Conservation (phyloP, 2,888 invertebrate genomes). For the Helobdella robusta region DNA sequence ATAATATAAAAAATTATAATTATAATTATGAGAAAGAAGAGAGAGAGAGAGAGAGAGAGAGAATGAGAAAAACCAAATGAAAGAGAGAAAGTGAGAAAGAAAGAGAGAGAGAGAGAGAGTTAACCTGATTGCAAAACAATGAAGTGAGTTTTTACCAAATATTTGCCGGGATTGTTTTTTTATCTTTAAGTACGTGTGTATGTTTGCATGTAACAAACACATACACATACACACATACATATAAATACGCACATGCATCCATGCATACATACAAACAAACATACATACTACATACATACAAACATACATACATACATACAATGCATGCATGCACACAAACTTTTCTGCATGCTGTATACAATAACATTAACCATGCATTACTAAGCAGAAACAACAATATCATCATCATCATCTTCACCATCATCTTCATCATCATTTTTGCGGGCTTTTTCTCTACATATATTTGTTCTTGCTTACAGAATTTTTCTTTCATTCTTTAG, state of each 20-base stretch:
- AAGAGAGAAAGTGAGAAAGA: neutral
- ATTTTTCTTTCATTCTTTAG: no score
- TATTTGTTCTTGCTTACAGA: no score
- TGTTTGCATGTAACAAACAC: neutral
- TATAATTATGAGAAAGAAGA: neutral
- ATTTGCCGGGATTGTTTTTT: neutral
- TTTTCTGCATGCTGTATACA: no score
- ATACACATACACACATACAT: neutral
- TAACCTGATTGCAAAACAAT: neutral
- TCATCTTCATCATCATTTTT: no score
- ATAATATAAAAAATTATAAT: neutral
- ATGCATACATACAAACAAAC: neutral
- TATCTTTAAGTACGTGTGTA: neutral
- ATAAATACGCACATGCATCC: neutral
- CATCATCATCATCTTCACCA: no score
- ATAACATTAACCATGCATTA: no score
- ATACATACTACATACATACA: constrained; percentile 2
- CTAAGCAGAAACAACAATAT: no score
- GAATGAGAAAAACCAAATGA: neutral
- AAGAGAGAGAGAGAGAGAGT: constrained; percentile 1
- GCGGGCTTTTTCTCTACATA: no score
- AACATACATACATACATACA: constrained; percentile 1
- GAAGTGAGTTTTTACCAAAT: neutral
- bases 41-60: neutral
- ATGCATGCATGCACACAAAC: no score